Conservation (phyloP, 1,140 invertebrate genomes). For the Camponotus vicinus region DNA sequence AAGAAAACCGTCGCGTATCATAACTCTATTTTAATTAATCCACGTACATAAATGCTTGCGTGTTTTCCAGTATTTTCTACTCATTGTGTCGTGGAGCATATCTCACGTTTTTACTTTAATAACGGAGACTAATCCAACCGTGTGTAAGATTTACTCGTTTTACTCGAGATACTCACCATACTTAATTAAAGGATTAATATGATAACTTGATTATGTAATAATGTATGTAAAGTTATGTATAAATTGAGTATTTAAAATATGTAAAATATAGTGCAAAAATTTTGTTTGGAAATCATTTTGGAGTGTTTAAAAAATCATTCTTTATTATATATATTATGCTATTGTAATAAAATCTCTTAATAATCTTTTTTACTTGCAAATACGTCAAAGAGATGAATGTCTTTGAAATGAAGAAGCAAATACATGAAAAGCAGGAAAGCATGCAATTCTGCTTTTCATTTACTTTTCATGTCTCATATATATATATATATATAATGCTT, state of each 20-base stretch:
- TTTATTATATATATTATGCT: neutral
- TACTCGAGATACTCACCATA: neutral
- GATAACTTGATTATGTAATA: neutral
- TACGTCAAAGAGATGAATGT: slow-evolving; percentile 17
- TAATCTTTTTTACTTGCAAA: neutral
- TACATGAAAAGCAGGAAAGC: neutral
- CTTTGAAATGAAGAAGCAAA: slow-evolving; percentile 36
- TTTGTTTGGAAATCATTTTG: slow-evolving; percentile 2
- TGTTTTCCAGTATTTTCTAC: slow-evolving; percentile 18
- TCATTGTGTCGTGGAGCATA: neutral
- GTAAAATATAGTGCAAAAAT: neutral
- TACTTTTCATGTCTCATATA: slow-evolving; percentile 17
- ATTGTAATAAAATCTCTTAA: neutral
- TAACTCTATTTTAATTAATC: slow-evolving; percentile 62
- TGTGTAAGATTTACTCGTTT: slow-evolving; percentile 5
- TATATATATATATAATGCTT: neutral
- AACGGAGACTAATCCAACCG: neutral
- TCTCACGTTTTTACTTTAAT: slow-evolving; percentile 21
- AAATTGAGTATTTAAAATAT: neutral
- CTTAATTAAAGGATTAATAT: slow-evolving; percentile 27
- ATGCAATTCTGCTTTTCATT: slow-evolving; percentile 4
- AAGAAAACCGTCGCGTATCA: slow-evolving; percentile 43
- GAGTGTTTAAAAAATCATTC: neutral
- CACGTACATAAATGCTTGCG: slow-evolving; percentile 14
- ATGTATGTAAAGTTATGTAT: neutral